phyloP scores from a whole-genome alignment of 2,113 vertebrate species.

The Athene noctua region DNA sequence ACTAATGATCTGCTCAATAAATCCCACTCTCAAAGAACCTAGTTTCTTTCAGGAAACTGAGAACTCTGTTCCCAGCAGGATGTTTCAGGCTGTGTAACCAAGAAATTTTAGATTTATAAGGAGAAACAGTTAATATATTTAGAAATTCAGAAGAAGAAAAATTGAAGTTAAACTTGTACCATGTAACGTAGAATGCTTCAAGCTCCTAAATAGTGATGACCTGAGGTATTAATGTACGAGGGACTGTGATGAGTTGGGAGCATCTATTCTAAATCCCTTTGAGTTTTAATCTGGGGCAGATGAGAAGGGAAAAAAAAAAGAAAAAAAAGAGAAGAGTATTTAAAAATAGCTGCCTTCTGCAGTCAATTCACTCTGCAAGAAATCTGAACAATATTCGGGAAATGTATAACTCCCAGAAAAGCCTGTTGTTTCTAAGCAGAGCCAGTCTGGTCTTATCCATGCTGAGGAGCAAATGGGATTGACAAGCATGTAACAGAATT shows the following conservation, averaged over 20 bases:
- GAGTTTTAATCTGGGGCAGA: constrained; percentile 26
- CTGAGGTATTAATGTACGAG: neutral
- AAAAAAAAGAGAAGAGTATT: neutral
- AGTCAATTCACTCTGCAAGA: neutral
- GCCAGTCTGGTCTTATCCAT: neutral
- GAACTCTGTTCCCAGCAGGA: neutral
- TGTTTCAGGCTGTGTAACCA: neutral
- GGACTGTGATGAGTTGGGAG: neutral
- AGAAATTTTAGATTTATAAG: neutral
- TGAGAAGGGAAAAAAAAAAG: neutral
- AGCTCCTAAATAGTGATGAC: neutral
- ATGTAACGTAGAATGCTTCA: neutral
- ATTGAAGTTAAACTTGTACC: neutral
- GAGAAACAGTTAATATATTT: neutral
- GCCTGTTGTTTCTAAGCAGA: constrained; percentile 42
- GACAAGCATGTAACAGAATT: constrained; percentile 56
- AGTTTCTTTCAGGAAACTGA: neutral
- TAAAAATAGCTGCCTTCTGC: constrained; percentile 42
- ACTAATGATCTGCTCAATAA: neutral
- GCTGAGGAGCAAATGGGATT: constrained; percentile 40
- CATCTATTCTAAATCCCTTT: neutral
- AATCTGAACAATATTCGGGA: constrained; percentile 29
- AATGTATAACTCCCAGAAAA: constrained; percentile 29
- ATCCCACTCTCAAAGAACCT: neutral
- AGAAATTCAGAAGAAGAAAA: neutral